Base-by-base conservation (phyloP, 2,888 invertebrate genomes). In the Mylabris sibirica region DNA sequence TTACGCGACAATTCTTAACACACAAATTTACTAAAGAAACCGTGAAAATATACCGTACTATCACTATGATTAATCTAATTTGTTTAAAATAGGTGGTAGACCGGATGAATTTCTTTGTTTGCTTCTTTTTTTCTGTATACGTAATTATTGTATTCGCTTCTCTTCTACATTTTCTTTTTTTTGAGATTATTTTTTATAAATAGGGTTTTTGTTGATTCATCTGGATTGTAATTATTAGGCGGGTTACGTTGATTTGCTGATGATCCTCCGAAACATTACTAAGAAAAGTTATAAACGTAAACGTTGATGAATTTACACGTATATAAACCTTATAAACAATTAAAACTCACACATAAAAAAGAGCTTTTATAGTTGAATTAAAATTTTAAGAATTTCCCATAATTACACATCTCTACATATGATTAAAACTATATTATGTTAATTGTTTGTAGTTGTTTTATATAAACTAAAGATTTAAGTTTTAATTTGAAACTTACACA, bases 31-130 rank as follows among this genome's bases (percentile, higher is more conserved):
- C 14, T 30, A 20, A 60, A 60, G 26, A 60, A 60, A 60, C 60
- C 60, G 60, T 60, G 60, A 60, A 60, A 60, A 60, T 60, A 26
- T 60, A 60, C 60, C 60, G 60, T 60, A 60, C 60, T 60, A 60
- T 20, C 49, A 49, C 49, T 49, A 49, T 20, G 35, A 60, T 30
- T 60, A 60, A 26, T 60, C 60, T 60, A 60, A 60, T 60, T 60
- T 60, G 60, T 60, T 60, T 60, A n/a, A 60, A 60, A 34, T 35
- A 35, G 34, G 38, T 35, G 60, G 26, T 9, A 24, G 34, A 35
- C 60, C 38, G 60, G 20, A 20, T 26, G 34, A 35, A 60, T 60
- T 60, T 35, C 35, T 49, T 20, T 49, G 11, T 49, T 49, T 6
- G 5, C 17, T 49, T 49, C 9, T 11, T 20, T 49, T 4, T 20